A percentile compares a stretch with the other conserved stretches of the same genome.
These are phyloP conservation scores for Rhinella marina DNA, from an alignment of 2,797 vertebrate genomes.

Conservation along the genomic window DNA sequence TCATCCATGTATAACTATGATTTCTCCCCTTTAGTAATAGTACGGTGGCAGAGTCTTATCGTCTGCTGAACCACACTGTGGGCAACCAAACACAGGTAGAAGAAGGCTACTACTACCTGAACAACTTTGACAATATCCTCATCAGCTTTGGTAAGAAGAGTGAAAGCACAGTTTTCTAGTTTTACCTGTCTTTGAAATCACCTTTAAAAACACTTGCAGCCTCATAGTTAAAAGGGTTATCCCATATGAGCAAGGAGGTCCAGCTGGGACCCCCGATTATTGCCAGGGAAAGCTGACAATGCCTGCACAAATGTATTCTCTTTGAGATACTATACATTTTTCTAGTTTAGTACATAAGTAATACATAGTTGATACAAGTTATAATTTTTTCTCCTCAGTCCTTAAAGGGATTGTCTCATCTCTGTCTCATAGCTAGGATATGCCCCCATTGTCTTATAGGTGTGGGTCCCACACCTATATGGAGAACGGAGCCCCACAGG, in stretches of 20 bases:
- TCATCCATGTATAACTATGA: background rate
- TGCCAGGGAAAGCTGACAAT: background rate
- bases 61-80: conserved; percentile 81
- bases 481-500: too few species aligned
- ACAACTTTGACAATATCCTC: conserved; percentile 97
- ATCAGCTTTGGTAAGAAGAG: conserved; percentile 90
- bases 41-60: conserved; percentile 91
- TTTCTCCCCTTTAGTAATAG: conserved; percentile 77
- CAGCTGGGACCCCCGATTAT: background rate
- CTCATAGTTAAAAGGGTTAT: background rate
- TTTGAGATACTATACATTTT: background rate
- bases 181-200: background rate
- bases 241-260: background rate
- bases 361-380: background rate
- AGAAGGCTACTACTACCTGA: conserved; percentile 97
- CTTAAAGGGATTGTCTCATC: too few species aligned
- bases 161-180: background rate
- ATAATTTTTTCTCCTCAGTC: background rate
- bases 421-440: too few species aligned
- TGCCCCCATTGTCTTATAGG: too few species aligned
- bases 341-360: background rate
- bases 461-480: too few species aligned
- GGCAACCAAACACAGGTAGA: conserved; percentile 87
- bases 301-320: background rate
- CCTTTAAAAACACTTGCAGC: background rate